Percentiles rank a stretch among this genome's conserved stretches.
These are phyloP conservation scores for Melitaea athalia DNA, from an alignment of 2,888 invertebrate genomes.

Conservation along the genomic window DNA sequence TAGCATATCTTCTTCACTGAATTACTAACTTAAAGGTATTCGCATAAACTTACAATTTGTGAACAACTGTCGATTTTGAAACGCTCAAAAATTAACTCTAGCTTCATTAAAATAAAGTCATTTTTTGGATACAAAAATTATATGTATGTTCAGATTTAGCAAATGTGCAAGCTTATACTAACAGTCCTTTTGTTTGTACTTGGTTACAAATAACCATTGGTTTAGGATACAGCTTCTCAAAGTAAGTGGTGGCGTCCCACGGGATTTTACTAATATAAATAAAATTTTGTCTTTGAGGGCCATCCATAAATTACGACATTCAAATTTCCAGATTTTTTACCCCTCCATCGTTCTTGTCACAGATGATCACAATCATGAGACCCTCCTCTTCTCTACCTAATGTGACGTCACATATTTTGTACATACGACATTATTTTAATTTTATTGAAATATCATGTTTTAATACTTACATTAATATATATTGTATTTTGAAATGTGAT, in stretches of 20 bases:
- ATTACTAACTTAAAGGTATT: neutral
- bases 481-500: too few species aligned
- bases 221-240: neutral
- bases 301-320: too few species aligned
- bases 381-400: too few species aligned
- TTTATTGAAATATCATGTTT: too few species aligned
- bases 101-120: neutral
- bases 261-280: too few species aligned
- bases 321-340: too few species aligned
- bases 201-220: slow-evolving; percentile 4
- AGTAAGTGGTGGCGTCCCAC: neutral
- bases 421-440: too few species aligned
- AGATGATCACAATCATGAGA: too few species aligned
- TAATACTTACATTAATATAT: too few species aligned
- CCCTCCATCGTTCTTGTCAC: too few species aligned
- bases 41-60: slow-evolving; percentile 7
- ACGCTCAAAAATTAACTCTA: slow-evolving; percentile 1
- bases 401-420: too few species aligned
- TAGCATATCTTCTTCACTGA: neutral
- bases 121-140: neutral
- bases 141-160: slow-evolving; percentile 14
- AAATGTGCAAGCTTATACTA: slow-evolving; percentile 2
- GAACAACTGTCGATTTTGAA: slow-evolving; percentile 10
- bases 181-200: neutral
- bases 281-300: too few species aligned